phyloP scores from a whole-genome alignment of 2,797 vertebrate genomes.

The Smutsia gigantea region DNA sequence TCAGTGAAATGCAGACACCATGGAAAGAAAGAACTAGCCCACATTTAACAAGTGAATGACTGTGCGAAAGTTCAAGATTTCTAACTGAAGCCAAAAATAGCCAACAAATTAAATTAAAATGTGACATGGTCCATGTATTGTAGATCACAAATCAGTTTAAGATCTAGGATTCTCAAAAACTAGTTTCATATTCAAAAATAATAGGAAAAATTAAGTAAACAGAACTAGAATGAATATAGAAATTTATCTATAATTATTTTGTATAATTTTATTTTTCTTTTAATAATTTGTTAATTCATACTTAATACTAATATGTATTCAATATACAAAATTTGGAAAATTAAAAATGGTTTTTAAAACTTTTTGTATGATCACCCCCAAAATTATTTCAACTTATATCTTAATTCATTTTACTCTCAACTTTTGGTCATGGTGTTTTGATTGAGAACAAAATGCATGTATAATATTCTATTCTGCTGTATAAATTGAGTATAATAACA shows the following conservation, averaged over 20 bases:
- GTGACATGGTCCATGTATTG: neutral
- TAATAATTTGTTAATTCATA: neutral
- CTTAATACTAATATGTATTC: neutral
- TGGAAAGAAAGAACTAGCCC: neutral
- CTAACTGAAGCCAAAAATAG: neutral
- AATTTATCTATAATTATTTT: neutral
- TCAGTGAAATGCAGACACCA: neutral
- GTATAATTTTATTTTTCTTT: neutral
- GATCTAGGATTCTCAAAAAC: neutral
- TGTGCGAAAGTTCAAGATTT: neutral
- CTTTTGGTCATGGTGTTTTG: neutral
- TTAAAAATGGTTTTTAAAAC: neutral
- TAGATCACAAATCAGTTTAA: neutral
- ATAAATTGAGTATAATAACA: neutral
- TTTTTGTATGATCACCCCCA: neutral
- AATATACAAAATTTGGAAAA: neutral
- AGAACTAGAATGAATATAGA: neutral
- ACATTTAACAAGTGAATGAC: neutral
- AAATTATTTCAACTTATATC: neutral
- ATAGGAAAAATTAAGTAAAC: neutral
- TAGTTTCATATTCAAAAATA: neutral
- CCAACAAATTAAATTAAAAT: neutral
- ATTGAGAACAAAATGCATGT: neutral
- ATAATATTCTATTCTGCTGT: neutral
- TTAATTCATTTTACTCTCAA: neutral